These are phyloP conservation scores for Drosophila pegasa DNA, from an alignment of 2,888 invertebrate genomes.

Conservation along the genomic window DNA sequence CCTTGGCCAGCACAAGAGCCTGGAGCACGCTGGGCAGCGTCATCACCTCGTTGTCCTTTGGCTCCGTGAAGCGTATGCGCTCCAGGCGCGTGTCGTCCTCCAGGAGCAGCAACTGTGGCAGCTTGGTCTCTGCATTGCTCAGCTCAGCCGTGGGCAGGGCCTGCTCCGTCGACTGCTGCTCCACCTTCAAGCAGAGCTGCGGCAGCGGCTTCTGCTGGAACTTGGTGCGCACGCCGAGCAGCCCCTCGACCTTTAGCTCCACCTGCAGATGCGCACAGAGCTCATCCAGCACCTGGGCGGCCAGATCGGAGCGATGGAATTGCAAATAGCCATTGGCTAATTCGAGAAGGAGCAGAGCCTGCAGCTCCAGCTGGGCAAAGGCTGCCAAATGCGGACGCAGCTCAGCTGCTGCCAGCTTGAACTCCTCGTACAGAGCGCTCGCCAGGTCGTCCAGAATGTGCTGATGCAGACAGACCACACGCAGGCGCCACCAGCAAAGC, in stretches of 20 bases:
- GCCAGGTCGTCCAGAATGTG: slow-evolving; percentile 91
- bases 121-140: slow-evolving; percentile 85
- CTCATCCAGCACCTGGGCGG: slow-evolving; percentile 88
- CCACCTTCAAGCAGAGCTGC: slow-evolving; percentile 91
- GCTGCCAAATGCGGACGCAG: slow-evolving; percentile 72
- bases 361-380: slow-evolving; percentile 82
- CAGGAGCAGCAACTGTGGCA: slow-evolving; percentile 89
- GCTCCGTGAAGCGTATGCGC: slow-evolving; percentile 89
- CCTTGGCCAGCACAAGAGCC: slow-evolving; percentile 91
- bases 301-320: slow-evolving; percentile 90
- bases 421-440: slow-evolving; percentile 87
- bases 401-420: slow-evolving; percentile 61
- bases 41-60: slow-evolving; percentile 85
- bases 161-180: slow-evolving; percentile 73
- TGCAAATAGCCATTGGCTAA: slow-evolving; percentile 89
- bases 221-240: slow-evolving; percentile 95
- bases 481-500: slow-evolving; percentile 88
- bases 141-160: slow-evolving; percentile 55
- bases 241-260: slow-evolving; percentile 89
- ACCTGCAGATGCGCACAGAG: slow-evolving; percentile 89
- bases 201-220: slow-evolving; percentile 93
- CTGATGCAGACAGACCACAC: slow-evolving; percentile 91
- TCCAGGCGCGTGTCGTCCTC: slow-evolving; percentile 95
- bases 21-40: slow-evolving; percentile 90
- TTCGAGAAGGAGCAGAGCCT: slow-evolving; percentile 86